Evolutionary conservation across 1,140 invertebrate species (phyloP).

Genomic region (Drosophila subpulchrella): DNA sequence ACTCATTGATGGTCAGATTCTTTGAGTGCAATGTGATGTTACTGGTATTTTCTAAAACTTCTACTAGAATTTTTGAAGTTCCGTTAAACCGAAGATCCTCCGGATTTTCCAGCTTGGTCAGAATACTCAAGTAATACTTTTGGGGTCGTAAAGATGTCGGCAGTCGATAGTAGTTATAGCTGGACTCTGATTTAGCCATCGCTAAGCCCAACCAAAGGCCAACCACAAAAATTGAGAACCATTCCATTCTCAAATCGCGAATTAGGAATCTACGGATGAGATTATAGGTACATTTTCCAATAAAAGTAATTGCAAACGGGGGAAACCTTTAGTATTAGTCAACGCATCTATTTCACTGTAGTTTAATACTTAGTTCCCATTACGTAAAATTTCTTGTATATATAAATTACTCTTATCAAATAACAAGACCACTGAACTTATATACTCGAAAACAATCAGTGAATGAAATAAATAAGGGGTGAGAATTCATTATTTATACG

Average conservation of each 20-base stretch:
- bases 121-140: slow-evolving; percentile 88
- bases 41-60: slow-evolving; percentile 86
- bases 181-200: slow-evolving; percentile 12
- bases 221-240: slow-evolving; percentile 44
- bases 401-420: too few relatives aligned
- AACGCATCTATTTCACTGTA: too few relatives aligned
- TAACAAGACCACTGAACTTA: too few relatives aligned
- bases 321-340: too few relatives aligned
- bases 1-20: slow-evolving; percentile 86
- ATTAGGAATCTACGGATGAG: slow-evolving; percentile 14
- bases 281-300: too few relatives aligned
- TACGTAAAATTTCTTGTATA: too few relatives aligned
- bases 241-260: slow-evolving; percentile 43
- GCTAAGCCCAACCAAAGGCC: slow-evolving; percentile 49
- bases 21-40: slow-evolving; percentile 90
- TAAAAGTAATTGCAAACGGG: too few relatives aligned
- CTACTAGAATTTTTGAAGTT: slow-evolving; percentile 86
- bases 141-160: slow-evolving; percentile 87
- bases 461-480: too few relatives aligned
- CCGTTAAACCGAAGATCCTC: slow-evolving; percentile 87
- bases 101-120: slow-evolving; percentile 86
- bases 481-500: too few relatives aligned
- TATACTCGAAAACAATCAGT: too few relatives aligned
- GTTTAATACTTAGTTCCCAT: too few relatives aligned
- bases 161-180: slow-evolving; percentile 86